A percentile compares a stretch with the other conserved stretches of the same genome.
Evolutionary conservation across 2,113 vertebrate species (phyloP).

Genomic region (Hemiprocne comata): DNA sequence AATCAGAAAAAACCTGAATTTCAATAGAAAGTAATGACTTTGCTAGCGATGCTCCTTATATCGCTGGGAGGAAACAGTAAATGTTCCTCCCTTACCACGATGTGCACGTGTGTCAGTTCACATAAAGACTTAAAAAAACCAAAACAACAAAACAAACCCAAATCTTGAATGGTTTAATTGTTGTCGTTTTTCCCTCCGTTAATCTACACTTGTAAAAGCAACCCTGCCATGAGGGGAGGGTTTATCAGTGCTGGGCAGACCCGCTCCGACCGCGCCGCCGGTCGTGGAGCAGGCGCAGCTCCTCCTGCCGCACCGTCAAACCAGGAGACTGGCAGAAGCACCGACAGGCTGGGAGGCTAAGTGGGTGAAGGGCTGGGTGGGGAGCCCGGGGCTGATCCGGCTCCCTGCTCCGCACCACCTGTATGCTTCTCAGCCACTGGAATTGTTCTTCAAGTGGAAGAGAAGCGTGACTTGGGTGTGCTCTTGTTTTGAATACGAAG

Average conservation of each 20-base stretch:
- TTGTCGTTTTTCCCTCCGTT: not conserved
- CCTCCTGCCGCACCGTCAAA: not conserved
- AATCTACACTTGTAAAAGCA: not conserved
- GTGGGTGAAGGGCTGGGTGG: not conserved
- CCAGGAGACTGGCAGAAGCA: not conserved
- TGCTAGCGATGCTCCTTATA: not conserved
- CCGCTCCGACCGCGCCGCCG: not conserved
- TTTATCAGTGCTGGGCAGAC: not conserved
- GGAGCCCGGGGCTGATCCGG: not conserved
- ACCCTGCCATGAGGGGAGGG: not conserved
- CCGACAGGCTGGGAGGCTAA: not conserved
- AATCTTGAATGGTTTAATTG: conserved; percentile 29
- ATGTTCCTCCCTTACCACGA: not conserved
- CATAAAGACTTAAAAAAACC: not conserved
- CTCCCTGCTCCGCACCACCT: rapidly evolving
- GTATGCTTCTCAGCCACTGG: rapidly evolving
- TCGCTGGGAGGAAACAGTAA: not conserved
- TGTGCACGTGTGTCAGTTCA: not conserved
- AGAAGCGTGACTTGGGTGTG: rapidly evolving
- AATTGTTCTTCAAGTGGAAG: not conserved
- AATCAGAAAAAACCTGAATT: not conserved
- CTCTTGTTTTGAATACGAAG: not conserved
- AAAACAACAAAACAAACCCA: not conserved
- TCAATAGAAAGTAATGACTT: not conserved
- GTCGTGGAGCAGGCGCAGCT: rapidly evolving